A percentile compares a stretch with the other conserved stretches of the same genome.
Evolutionary conservation across 2,888 invertebrate genomes (phyloP).

Genomic region (Slavum lentiscoides): DNA sequence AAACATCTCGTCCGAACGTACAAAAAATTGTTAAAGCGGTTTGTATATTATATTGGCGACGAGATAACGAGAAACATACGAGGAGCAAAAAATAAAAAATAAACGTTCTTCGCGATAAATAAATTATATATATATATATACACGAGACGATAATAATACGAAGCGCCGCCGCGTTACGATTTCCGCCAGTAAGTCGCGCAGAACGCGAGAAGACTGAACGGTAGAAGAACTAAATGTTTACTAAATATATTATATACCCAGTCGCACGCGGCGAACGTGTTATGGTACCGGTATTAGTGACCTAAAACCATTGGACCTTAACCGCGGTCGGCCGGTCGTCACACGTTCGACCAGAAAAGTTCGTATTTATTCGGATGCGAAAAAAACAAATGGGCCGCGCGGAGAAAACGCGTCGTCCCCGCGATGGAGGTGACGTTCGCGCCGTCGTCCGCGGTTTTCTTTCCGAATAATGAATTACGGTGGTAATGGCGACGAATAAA

Average conservation of each 20-base stretch:
- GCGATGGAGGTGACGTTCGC: not conserved
- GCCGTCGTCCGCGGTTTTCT: not conserved
- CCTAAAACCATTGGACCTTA: slow-evolving; percentile 50
- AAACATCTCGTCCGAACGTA: too few relatives aligned
- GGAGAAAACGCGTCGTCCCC: not conserved
- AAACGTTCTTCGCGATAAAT: not conserved
- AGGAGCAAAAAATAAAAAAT: not conserved
- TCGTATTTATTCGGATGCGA: not conserved
- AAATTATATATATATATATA: too few relatives aligned
- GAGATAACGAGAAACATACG: not conserved
- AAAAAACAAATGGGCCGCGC: not conserved
- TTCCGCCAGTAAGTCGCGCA: slow-evolving; percentile 20
- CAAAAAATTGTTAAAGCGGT: too few relatives aligned
- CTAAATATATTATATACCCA: not conserved
- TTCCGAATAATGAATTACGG: not conserved
- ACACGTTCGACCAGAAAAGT: not conserved
- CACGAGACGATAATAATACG: too few relatives aligned
- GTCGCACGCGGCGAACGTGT: not conserved
- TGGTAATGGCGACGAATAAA: not conserved
- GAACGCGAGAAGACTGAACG: slow-evolving; percentile 34
- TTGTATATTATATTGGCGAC: too few relatives aligned
- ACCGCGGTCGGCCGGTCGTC: not conserved
- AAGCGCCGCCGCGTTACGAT: too few relatives aligned
- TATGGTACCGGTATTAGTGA: slow-evolving; percentile 10
- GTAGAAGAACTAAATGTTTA: not conserved